A percentile compares a stretch with the other conserved stretches of the same genome.
phyloP scores from a whole-genome alignment of 2,113 vertebrate species.

The Peromyscus polionotus region DNA sequence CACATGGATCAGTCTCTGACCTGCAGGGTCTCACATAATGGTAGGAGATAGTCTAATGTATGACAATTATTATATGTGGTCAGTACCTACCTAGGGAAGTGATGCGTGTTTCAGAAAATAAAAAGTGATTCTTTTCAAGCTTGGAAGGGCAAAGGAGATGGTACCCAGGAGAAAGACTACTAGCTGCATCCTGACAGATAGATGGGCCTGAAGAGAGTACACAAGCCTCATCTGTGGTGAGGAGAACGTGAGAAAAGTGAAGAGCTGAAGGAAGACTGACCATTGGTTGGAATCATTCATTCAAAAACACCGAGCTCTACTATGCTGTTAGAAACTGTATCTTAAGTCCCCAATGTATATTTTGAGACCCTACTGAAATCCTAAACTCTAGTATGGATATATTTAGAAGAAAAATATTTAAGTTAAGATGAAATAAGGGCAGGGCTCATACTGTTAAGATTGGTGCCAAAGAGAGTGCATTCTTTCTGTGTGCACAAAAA shows the following conservation, averaged over 20 bases:
- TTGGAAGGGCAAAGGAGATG: background rate
- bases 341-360: background rate
- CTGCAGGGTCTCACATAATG: background rate
- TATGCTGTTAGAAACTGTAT: background rate
- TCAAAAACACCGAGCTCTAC: background rate
- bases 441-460: background rate
- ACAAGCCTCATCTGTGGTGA: background rate
- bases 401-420: background rate
- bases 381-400: background rate
- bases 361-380: constrained; percentile 30
- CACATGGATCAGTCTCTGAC: background rate
- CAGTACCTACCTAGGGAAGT: background rate
- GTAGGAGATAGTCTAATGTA: background rate
- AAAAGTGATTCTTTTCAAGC: background rate
- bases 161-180: background rate
- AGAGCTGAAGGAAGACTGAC: background rate
- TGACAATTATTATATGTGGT: background rate
- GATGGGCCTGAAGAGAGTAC: background rate
- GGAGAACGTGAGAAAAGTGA: background rate
- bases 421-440: constrained; percentile 6
- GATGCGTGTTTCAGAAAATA: background rate
- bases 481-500: background rate
- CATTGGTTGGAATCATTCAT: background rate
- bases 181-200: background rate
- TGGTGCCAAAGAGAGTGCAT: background rate